phyloP scores from a whole-genome alignment of 1,140 invertebrate species.

The Achroia grisella region DNA sequence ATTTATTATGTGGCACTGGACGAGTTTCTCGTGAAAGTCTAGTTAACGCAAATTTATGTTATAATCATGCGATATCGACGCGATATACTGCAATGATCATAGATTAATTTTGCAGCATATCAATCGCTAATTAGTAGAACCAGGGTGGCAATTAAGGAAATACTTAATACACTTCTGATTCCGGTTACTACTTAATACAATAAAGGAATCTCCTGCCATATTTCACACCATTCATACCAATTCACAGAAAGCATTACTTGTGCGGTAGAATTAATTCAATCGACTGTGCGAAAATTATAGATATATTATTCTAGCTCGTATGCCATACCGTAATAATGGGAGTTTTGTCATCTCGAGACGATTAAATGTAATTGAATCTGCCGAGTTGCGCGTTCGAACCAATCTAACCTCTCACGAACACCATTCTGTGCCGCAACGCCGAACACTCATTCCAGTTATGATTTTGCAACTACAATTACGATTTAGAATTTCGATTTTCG shows the following conservation, averaged over 20 bases:
- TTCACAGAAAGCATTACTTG: no score
- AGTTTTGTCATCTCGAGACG: conserved; percentile 32
- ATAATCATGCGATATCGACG: neutral
- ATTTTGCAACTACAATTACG: conserved; percentile 49
- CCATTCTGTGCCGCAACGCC: conserved; percentile 36
- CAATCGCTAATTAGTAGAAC: no score
- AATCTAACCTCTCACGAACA: conserved; percentile 43
- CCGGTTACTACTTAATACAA: no score
- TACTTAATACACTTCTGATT: no score
- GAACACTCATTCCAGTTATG: conserved; percentile 36
- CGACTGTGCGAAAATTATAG: no score
- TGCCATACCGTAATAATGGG: conserved; percentile 15
- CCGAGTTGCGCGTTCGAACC: conserved; percentile 30
- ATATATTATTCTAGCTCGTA: no score
- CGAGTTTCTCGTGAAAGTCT: conserved; percentile 8
- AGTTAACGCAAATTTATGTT: conserved; percentile 10
- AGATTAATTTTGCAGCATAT: neutral
- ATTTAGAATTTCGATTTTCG: conserved; percentile 17
- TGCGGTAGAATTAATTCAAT: no score
- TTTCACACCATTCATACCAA: no score
- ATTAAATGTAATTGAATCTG: conserved; percentile 49
- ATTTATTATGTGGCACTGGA: conserved; percentile 10
- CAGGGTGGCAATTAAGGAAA: no score
- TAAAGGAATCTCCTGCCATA: no score
- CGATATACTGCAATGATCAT: neutral